Conservation (phyloP, 2,888 invertebrate species). For the Hydraecia micacea region DNA sequence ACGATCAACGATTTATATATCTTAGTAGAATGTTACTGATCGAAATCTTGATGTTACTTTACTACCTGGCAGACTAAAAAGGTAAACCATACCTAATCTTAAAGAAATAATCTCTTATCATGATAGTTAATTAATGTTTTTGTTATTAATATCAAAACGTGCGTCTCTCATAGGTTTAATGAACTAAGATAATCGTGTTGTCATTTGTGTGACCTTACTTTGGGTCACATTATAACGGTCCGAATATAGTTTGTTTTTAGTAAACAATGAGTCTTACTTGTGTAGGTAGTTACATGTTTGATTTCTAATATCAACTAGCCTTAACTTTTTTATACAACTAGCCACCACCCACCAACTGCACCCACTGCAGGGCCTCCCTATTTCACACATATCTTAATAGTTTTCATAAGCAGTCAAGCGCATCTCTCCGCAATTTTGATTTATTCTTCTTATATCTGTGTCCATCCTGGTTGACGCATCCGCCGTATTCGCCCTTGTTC, state of each 20-base stretch:
- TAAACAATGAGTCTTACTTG: not conserved
- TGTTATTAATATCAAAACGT: not conserved
- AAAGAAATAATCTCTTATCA: not conserved
- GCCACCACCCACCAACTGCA: too few species aligned
- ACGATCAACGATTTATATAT: not conserved
- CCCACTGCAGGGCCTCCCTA: too few species aligned
- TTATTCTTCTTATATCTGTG: conserved; percentile 20
- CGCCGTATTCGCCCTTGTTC: conserved; percentile 35
- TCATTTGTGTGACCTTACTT: conserved; percentile 5
- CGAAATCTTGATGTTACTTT: not conserved
- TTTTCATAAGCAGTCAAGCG: not conserved
- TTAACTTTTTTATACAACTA: not conserved
- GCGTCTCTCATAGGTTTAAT: conserved; percentile 12
- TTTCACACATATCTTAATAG: not conserved
- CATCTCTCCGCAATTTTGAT: not conserved
- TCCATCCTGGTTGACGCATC: conserved; percentile 25
- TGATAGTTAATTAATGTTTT: too few species aligned
- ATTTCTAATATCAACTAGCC: too few species aligned
- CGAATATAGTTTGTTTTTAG: not conserved
- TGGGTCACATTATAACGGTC: not conserved
- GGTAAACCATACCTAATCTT: not conserved
- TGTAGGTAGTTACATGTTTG: not conserved
- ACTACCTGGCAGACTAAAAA: not conserved
- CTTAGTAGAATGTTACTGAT: not conserved
- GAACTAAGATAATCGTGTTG: conserved; percentile 14